Base-by-base conservation (phyloP, 2,113 vertebrate species). In the Todiramphus chloris region DNA sequence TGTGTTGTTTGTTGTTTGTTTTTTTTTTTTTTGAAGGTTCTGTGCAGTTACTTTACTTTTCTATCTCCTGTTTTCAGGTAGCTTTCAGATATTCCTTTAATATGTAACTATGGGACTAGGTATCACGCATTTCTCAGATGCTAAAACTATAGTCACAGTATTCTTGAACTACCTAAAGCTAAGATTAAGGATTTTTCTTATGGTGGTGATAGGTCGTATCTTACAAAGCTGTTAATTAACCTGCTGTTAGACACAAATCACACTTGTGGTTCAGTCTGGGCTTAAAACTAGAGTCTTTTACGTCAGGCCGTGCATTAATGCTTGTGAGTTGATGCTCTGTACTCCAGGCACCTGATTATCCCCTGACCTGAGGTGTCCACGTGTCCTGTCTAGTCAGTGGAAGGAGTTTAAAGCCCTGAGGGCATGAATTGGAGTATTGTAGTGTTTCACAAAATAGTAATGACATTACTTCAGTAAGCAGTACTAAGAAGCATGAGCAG, bases 371-470 rank as follows among this genome's bases (percentile, higher is more conserved):
- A 43, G 46, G 17, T 81, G 33, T 75, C 77, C 28, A 3, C 4
- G 0, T 78, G 91, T 96, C 89, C 86, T 67, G 69, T 37, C 37
- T 81, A 51, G 46, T 91, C 69, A 81, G 51, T 75, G 64, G 63
- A 83, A 90, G 58, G 74, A 79, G 48, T 37, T 72, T 53, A 76
- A 84, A 87, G 62, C 73, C 80, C 62, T 56, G 30, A 69, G 43
- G 89, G 51, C 62, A 20, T 68, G 56, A 91, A 87, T 56, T 3
- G 3, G 8, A 64, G 46, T 39, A 21, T 8, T 72, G 28, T 35
- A 43, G 35, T 75, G 74, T 75, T 96, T 96, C 93, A 94, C 48
- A 13, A 64, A 89, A 87, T 91, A 91, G 37, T 51, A 75, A 96
- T 96, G 89, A 11, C n/a, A 39, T 94, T 96, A 84, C 39, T 95